Conservation (phyloP, 2,888 invertebrate species). For the Portevinia maculata region DNA sequence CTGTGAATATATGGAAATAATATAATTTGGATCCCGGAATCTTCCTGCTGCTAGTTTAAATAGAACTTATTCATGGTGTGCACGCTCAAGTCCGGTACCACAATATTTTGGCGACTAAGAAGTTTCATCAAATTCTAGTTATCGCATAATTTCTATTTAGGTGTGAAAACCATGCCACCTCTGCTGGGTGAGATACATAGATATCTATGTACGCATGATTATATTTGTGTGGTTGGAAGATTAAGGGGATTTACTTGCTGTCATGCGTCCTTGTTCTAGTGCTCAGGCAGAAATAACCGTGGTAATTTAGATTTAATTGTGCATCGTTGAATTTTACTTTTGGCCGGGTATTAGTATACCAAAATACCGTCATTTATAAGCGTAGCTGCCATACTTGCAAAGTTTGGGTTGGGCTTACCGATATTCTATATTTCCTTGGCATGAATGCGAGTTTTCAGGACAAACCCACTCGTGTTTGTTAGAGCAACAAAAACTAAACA, state of each 20-base stretch:
- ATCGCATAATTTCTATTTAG: conserved; percentile 56
- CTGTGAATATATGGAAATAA: conserved; percentile 17
- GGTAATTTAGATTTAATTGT: conserved; percentile 53
- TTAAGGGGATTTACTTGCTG: conserved; percentile 22
- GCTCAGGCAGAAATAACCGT: conserved; percentile 22
- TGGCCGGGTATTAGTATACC: background rate
- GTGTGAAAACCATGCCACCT: conserved; percentile 16
- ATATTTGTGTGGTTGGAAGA: conserved; percentile 37
- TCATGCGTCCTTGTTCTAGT: background rate
- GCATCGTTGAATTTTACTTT: conserved; percentile 19
- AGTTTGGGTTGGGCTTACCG: too few relatives aligned
- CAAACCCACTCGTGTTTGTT: too few relatives aligned
- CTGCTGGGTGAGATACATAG: background rate
- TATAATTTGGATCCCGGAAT: background rate
- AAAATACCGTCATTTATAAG: background rate
- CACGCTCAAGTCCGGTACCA: background rate
- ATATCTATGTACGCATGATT: background rate
- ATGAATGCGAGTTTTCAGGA: too few relatives aligned
- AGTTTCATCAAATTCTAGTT: conserved; percentile 60
- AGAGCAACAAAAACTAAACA: too few relatives aligned
- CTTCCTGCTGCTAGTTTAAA: conserved; percentile 12
- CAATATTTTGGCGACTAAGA: conserved; percentile 6
- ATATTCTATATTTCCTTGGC: too few relatives aligned
- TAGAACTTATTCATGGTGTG: conserved; percentile 20
- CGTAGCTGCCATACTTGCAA: too few relatives aligned